Conservation (phyloP, 2,113 vertebrate species). For the Paraplagusia blochii region DNA sequence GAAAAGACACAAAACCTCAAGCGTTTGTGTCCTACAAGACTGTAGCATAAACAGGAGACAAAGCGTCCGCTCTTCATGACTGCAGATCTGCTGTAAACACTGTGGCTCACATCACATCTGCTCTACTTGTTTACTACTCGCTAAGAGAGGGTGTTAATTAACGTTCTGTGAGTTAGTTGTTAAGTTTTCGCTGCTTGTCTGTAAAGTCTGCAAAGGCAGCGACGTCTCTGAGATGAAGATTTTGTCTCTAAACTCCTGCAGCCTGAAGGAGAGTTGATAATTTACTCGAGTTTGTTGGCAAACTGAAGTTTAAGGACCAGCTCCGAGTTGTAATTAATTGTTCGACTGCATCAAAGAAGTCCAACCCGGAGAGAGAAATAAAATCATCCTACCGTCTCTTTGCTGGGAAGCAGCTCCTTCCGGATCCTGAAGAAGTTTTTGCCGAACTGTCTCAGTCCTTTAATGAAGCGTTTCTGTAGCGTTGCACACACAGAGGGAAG, state of each 20-base stretch:
- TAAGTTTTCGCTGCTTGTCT: conserved; percentile 11
- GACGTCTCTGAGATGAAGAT: conserved; percentile 9
- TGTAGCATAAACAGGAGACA: conserved; percentile 12
- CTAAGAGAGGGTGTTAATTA: conserved; percentile 44
- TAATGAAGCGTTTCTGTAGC: conserved; percentile 95
- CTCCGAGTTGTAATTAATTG: conserved; percentile 1
- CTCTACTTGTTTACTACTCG: conserved; percentile 45
- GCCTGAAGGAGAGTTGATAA: conserved; percentile 22
- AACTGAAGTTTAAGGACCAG: conserved; percentile 20
- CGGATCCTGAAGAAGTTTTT: conserved; percentile 99
- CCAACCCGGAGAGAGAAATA: neutral
- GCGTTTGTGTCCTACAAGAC: conserved; percentile 1
- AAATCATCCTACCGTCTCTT: conserved; percentile 85
- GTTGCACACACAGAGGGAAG: conserved; percentile 54
- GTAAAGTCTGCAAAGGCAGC: conserved; percentile 3
- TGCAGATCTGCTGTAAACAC: conserved; percentile 27
- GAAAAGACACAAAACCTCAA: neutral
- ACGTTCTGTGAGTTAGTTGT: conserved; percentile 25
- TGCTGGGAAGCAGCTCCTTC: conserved; percentile 93
- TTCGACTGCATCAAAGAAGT: neutral
- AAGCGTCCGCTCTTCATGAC: conserved; percentile 18
- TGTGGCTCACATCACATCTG: conserved; percentile 38
- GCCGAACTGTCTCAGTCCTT: conserved; percentile 95
- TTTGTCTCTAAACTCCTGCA: neutral
- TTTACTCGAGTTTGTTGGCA: conserved; percentile 15